Evolutionary conservation across 2,113 vertebrate species (phyloP).

Genomic region (Campylorhamphus procurvoides): DNA sequence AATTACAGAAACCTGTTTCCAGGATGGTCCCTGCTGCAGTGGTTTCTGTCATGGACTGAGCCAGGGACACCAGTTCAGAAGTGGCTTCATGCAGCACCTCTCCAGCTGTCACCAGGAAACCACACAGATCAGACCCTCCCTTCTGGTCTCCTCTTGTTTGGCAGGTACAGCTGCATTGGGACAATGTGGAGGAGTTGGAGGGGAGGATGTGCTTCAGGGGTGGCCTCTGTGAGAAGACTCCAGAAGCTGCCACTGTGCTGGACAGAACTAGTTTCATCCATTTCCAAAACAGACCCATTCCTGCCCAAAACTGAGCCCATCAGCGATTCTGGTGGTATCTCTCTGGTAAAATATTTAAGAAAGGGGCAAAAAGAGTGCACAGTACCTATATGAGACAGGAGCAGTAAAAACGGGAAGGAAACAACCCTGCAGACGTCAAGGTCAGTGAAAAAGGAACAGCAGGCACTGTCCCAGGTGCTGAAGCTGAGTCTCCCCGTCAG

Average conservation of each 20-base stretch:
- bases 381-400: not conserved
- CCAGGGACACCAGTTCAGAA: not conserved
- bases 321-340: not conserved
- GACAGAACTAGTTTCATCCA: not conserved
- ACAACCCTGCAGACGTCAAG: not conserved
- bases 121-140: not conserved
- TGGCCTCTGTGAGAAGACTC: not conserved
- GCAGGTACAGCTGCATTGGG: not conserved
- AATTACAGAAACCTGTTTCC: not conserved
- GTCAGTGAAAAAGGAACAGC: not conserved
- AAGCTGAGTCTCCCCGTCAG: not conserved
- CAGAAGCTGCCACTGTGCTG: not conserved
- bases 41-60: not conserved
- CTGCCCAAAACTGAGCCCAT: not conserved
- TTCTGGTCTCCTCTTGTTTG: not conserved
- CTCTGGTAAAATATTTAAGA: not conserved
- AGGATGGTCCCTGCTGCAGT: accelerated
- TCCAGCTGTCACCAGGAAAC: not conserved
- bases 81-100: accelerated
- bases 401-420: not conserved
- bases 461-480: accelerated
- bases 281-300: not conserved
- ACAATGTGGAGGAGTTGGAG: not conserved
- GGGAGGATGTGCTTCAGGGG: not conserved
- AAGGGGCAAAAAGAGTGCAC: not conserved